Percentiles rank a stretch among this genome's conserved stretches.
Evolutionary conservation across 2,113 vertebrate species (phyloP).

Genomic region (Aptenodytes patagonicus): DNA sequence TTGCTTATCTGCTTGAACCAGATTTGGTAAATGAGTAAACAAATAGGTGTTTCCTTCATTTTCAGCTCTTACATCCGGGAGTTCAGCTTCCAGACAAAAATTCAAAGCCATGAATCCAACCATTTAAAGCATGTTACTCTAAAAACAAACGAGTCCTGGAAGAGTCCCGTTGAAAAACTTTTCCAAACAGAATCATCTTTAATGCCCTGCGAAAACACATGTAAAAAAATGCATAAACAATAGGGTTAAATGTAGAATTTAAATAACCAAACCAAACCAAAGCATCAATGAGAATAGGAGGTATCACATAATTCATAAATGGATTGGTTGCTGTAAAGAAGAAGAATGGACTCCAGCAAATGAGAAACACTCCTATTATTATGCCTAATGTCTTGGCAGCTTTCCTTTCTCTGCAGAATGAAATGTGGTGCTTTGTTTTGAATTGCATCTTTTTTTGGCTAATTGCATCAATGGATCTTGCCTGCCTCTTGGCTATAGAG

Average conservation of each 20-base stretch:
- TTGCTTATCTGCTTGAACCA: not conserved
- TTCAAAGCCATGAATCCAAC: not conserved
- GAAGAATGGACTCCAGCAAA: conserved; percentile 84
- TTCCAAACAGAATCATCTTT: conserved; percentile 76
- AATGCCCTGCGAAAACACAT: conserved; percentile 83
- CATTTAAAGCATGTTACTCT: conserved; percentile 18
- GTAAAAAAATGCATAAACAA: conserved; percentile 85
- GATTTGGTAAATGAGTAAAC: not conserved
- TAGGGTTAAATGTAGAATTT: conserved; percentile 82
- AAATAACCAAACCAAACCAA: conserved; percentile 84
- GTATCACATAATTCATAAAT: conserved; percentile 72
- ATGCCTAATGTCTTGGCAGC: conserved; percentile 79
- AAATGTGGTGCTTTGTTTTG: conserved; percentile 46
- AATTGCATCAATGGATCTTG: conserved; percentile 67
- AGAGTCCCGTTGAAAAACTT: conserved; percentile 75
- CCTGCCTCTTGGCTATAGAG: conserved; percentile 73
- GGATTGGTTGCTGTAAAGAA: conserved; percentile 74
- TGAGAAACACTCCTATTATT: conserved; percentile 80
- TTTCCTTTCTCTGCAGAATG: conserved; percentile 73
- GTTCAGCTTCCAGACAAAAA: not conserved
- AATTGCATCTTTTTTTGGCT: conserved; percentile 34
- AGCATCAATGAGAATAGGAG: conserved; percentile 68
- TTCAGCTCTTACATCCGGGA: not conserved
- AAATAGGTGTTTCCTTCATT: not conserved
- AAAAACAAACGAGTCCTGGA: conserved; percentile 70